Base-by-base conservation (phyloP, 2,888 invertebrate species). In the Heteromurus nitidus region DNA sequence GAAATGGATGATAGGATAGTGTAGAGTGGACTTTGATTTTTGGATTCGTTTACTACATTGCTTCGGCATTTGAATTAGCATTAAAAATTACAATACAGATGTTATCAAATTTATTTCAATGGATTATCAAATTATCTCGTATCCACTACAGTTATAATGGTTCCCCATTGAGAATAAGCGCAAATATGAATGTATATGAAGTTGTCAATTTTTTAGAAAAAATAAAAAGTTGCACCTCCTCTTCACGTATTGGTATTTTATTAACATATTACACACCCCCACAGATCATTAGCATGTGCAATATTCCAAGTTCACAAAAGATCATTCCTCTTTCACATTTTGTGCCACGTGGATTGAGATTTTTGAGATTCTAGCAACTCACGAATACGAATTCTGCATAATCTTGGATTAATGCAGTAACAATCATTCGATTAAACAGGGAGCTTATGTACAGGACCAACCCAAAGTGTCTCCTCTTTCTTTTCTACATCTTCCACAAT, bases 121-220 rank as follows among this genome's bases (percentile, higher is more conserved):
- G n/a, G n/a, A n/a, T n/a, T n/a, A n/a, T n/a, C n/a, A n/a, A n/a
- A n/a, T n/a, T n/a, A n/a, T n/a, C n/a, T n/a, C n/a, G n/a, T n/a
- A n/a, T n/a, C n/a, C n/a, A n/a, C n/a, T n/a, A n/a, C n/a, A n/a
- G n/a, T n/a, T n/a, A n/a, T n/a, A n/a, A n/a, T n/a, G n/a, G n/a
- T n/a, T n/a, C n/a, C n/a, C n/a, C n/a, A n/a, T n/a, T n/a, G n/a
- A n/a, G 13, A 36, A 36, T 36, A 36, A 36, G 36, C 13, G 13
- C 36, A 36, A 36, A 36, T 47, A 11, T 47, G 18, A 18, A 18
- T 50, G 18, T 68, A n/a, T 53, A 69, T 69, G 53, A 55, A 69
- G 69, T 55, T 55, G 50, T 69, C 36, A 53, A 36, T 55, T 55
- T 69, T 65, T 26, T 69, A 55, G 53, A 36, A 30, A 28, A 3